Conservation (phyloP, 2,888 invertebrate genomes). For the Xylophagus ater region DNA sequence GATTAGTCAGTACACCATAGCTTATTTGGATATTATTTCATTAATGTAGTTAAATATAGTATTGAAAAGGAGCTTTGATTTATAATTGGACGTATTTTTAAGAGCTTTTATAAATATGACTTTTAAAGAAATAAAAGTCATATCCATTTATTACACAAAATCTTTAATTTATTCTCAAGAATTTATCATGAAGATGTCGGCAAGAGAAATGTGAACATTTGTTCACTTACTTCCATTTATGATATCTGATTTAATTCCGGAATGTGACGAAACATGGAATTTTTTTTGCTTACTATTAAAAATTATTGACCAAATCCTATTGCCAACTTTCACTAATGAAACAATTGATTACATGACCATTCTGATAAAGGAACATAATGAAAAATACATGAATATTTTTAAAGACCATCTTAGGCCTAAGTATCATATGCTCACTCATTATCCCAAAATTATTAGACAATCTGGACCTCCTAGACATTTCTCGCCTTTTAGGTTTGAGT, state of each 20-base stretch:
- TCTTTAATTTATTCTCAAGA: too few species aligned
- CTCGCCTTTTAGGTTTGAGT: background rate
- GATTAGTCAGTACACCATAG: too few species aligned
- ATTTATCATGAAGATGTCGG: slow-evolving; percentile 15
- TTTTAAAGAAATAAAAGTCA: too few species aligned
- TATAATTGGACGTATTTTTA: too few species aligned
- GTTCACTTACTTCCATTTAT: slow-evolving; percentile 14
- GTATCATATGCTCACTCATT: background rate
- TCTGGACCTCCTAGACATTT: background rate
- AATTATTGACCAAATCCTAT: slow-evolving; percentile 12
- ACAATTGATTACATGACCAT: too few species aligned
- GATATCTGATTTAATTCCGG: slow-evolving; percentile 13
- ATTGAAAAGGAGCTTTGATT: too few species aligned
- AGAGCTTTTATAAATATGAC: too few species aligned
- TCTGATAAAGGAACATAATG: background rate
- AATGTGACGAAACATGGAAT: slow-evolving; percentile 10
- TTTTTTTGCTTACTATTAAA: slow-evolving; percentile 8
- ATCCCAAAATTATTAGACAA: background rate
- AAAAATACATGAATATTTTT: background rate
- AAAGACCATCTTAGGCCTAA: background rate
- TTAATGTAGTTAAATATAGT: too few species aligned
- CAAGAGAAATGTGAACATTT: slow-evolving; percentile 13
- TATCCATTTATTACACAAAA: too few species aligned
- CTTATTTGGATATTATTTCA: too few species aligned
- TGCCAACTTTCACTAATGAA: slow-evolving; percentile 4